Evolutionary conservation across 2,113 vertebrate species (phyloP).

Genomic region (Saccopteryx bilineata): DNA sequence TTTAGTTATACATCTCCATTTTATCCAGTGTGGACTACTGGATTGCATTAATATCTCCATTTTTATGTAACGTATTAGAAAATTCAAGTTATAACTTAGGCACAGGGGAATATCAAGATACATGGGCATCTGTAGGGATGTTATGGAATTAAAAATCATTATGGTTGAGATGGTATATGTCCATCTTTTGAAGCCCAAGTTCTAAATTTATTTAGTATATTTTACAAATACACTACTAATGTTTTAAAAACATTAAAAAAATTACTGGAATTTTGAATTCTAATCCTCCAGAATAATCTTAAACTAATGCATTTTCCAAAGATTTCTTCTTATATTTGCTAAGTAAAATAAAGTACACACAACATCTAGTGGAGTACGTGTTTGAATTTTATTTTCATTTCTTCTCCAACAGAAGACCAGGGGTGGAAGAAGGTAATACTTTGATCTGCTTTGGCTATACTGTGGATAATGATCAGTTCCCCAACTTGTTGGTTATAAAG

Average conservation of each 20-base stretch:
- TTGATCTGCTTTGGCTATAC: neutral
- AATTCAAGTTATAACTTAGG: neutral
- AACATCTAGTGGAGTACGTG: neutral
- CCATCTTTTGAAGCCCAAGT: conserved; percentile 1
- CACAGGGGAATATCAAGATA: neutral
- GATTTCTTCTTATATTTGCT: neutral
- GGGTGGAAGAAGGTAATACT: neutral
- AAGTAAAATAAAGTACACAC: neutral
- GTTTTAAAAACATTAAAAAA: neutral
- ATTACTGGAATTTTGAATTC: neutral
- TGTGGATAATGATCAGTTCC: neutral
- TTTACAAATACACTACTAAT: too few relatives aligned
- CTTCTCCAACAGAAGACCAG: neutral
- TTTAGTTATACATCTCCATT: neutral
- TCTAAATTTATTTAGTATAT: neutral
- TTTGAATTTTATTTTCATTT: neutral
- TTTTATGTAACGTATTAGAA: neutral
- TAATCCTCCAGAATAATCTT: conserved; percentile 8
- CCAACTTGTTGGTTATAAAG: neutral
- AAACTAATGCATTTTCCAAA: neutral
- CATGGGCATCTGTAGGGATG: neutral
- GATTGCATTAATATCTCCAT: neutral
- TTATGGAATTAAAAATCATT: neutral
- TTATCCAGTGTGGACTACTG: neutral
- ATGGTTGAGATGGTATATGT: neutral